Evolutionary conservation across 2,113 vertebrate species (phyloP), one percentile per base, ranked within the genome.

Genomic region (Gallinago media): DNA sequence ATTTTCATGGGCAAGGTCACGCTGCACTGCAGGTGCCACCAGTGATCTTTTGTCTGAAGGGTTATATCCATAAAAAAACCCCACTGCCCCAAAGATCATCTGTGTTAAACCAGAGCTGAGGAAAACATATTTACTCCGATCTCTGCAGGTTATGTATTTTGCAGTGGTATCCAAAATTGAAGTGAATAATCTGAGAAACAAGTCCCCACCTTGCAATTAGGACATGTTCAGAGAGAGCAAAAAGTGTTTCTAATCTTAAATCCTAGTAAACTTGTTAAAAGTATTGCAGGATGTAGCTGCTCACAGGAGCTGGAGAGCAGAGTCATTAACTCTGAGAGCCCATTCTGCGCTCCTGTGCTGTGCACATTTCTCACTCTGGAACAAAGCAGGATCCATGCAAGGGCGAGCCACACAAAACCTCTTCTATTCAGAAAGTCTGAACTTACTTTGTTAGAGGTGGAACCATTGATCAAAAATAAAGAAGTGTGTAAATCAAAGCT

Each of bases 331-430:
- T 50, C 27, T 38, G 9, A 31, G 49, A 61, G 12, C 26, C 32
- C 0, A 0, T 11, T 54, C 32, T 38, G 49, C 29, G 59, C 20
- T 85, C 3, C 3, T 1, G 31, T 17, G 38, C 80, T 42, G 42
- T 71, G 42, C 65, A 46, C 50, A 32, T 31, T 72, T 26, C 52
- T 93, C 29, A 6, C 29, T 34, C 34, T 36, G 15, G 32, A 87
- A 47, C 18, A 38, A 61, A 7, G 25, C 38, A 55, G 49, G 20
- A 32, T 20, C 17, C 26, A 6, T 2, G 8, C n/a, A 38, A 36
- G 55, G 25, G 34, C 25, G 55, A 32, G 29, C 55, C 16, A 15
- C 21, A 52, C 2, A 0, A 65, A 62, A 63, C 5, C 34, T 58
- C 17, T 62, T 27, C 40, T 38, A 34, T 46, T 9, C 40, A 38